phyloP scores from a whole-genome alignment of 2,797 vertebrate species.

The Dryobates pubescens region DNA sequence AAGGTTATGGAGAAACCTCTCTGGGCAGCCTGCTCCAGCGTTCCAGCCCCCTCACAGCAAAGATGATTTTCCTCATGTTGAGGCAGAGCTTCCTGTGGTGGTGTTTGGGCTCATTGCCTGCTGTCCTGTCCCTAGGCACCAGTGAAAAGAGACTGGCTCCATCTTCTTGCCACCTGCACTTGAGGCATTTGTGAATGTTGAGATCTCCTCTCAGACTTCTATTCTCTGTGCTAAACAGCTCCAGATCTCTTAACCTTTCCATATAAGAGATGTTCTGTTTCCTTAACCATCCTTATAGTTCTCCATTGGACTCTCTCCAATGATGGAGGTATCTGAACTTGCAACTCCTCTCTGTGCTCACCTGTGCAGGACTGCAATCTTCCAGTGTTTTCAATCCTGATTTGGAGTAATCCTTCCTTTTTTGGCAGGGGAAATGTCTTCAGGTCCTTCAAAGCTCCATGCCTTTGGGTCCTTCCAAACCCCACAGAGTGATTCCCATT shows the following conservation, averaged over 20 bases:
- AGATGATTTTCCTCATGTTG: background rate
- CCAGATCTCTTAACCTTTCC: too few species aligned
- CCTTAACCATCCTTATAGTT: too few species aligned
- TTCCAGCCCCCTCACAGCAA: too few species aligned
- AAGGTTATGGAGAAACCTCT: background rate
- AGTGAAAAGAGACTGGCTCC: too few species aligned
- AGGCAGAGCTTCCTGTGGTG: too few species aligned
- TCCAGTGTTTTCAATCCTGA: background rate
- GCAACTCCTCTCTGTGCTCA: rapidly evolving
- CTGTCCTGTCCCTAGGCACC: background rate
- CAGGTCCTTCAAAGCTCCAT: background rate
- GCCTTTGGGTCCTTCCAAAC: background rate
- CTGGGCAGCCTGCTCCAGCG: background rate
- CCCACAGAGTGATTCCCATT: background rate
- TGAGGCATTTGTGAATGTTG: too few species aligned
- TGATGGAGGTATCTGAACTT: rapidly evolving
- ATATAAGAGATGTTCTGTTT: too few species aligned
- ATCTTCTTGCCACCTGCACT: background rate
- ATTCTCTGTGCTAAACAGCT: background rate
- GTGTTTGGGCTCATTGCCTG: too few species aligned
- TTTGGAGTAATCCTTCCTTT: background rate
- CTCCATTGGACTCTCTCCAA: background rate
- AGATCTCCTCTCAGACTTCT: background rate
- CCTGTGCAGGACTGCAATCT: background rate
- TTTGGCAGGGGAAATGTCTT: background rate